Conservation (phyloP, 1,140 invertebrate genomes). For the Leptoteleia sp. region DNA sequence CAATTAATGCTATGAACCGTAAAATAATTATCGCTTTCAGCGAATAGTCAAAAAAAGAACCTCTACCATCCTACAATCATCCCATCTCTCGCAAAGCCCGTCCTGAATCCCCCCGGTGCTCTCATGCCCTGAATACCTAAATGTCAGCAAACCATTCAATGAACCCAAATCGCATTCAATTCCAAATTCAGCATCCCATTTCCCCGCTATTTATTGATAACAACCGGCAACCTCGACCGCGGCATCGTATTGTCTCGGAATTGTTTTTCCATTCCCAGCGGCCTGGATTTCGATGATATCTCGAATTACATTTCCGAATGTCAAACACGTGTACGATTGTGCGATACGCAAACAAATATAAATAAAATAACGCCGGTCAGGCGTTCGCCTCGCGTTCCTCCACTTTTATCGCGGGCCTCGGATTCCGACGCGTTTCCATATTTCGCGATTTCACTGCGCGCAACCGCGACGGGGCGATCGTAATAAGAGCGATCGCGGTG, state of each 20-base stretch:
- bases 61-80: too few species aligned
- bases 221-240: neutral
- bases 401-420: neutral
- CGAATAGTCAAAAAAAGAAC: too few species aligned
- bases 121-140: too few species aligned
- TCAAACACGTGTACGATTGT: constrained; percentile 14
- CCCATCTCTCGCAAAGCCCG: too few species aligned
- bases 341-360: neutral
- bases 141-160: too few species aligned
- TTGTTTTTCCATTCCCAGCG: constrained; percentile 1
- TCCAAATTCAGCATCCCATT: too few species aligned
- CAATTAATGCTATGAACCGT: too few species aligned
- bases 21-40: too few species aligned
- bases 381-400: neutral
- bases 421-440: neutral
- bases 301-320: constrained; percentile 8
- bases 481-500: constrained; percentile 31
- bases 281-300: constrained; percentile 19
- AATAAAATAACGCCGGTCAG: neutral
- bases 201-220: constrained; percentile 1
- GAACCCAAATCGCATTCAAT: too few species aligned
- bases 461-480: constrained; percentile 3
- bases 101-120: too few species aligned
- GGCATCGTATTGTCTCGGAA: constrained; percentile 6
- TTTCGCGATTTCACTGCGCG: neutral